Evolutionary conservation across 2,797 vertebrate species (phyloP), one percentile per base, ranked within the genome.

Genomic region (Dipus sagitta): DNA sequence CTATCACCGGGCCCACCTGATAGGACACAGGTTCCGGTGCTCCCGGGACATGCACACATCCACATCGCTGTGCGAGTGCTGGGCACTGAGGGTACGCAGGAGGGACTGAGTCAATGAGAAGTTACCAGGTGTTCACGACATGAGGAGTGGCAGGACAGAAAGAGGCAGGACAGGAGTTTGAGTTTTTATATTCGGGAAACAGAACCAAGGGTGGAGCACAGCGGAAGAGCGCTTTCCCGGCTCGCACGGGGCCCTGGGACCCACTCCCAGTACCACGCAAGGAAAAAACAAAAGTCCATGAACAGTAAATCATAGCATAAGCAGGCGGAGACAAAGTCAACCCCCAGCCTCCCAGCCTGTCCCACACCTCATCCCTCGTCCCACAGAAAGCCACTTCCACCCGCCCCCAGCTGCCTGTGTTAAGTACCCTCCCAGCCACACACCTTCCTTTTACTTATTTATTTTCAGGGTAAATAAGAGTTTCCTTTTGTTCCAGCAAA

Each of bases 401-500:
- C 3, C 0, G 3, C 38, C 68, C 11, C 85, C 12, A 0, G 15
- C n/a, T 1, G 3, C 91, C 62, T 6, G 1, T 1, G 0, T 26
- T 24, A 30, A 17, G 47, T 6, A 21, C 0, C 1, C 0, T 3
- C 18, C 34, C 58, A 64, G 91, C 88, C 91, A 12, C 52, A n/a
- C 88, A 90, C 93, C 68, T 62, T 77, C 62, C 65, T 86, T 67
- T 38, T 67, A 79, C 38, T 62, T 94, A 92, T 60, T 89, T 86
- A 89, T 23, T 72, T 93, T 54, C 30, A 68, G 77, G 64, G 87
- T 81, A 72, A 90, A 42, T 85, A 64, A 74, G 74, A 76, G 95
- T 88, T 94, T 88, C 95, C 96, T 97, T 98, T 98, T 97, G 95
- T 98, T 97, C 97, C 95, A 52, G 96, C 98, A 98, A 97, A 97